phyloP scores from a whole-genome alignment of 2,888 invertebrate species.

The Pegoplata infirma region DNA sequence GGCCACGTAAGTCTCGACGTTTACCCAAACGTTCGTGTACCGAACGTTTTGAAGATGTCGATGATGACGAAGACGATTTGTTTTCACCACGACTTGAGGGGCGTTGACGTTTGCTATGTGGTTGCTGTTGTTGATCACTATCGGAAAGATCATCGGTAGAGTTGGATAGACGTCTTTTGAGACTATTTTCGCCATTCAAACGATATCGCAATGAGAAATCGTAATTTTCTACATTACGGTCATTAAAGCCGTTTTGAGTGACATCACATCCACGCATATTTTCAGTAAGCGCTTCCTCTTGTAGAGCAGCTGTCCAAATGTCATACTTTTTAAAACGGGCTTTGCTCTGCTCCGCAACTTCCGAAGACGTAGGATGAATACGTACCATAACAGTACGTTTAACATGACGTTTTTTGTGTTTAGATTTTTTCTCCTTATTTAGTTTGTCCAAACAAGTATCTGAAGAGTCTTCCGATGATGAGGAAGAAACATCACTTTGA shows the following conservation, averaged over 20 bases:
- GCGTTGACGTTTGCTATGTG: conserved; percentile 70
- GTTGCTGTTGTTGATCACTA: conserved; percentile 68
- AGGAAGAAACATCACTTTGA: conserved; percentile 68
- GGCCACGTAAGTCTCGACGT: conserved; percentile 55
- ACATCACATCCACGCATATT: conserved; percentile 89
- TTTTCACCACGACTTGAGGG: conserved; percentile 59
- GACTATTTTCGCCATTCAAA: conserved; percentile 79
- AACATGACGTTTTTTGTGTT: conserved; percentile 68
- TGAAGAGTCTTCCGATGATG: conserved; percentile 73
- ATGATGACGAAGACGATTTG: conserved; percentile 32
- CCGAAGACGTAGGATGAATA: conserved; percentile 64
- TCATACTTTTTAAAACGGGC: conserved; percentile 84
- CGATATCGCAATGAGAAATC: conserved; percentile 83
- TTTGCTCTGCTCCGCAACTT: conserved; percentile 63
- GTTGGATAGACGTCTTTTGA: conserved; percentile 75
- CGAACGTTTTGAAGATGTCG: conserved; percentile 60
- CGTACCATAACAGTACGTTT: conserved; percentile 74
- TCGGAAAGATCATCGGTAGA: conserved; percentile 72
- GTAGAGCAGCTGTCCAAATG: conserved; percentile 86
- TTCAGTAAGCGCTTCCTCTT: conserved; percentile 89
- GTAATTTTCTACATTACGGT: conserved; percentile 87
- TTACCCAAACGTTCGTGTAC: conserved; percentile 70
- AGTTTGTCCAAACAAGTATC: conserved; percentile 70
- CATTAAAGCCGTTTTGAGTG: conserved; percentile 80
- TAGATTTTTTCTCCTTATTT: conserved; percentile 32